Base-by-base conservation (phyloP, 2,888 invertebrate genomes). In the Pyrocoelia pectoralis region DNA sequence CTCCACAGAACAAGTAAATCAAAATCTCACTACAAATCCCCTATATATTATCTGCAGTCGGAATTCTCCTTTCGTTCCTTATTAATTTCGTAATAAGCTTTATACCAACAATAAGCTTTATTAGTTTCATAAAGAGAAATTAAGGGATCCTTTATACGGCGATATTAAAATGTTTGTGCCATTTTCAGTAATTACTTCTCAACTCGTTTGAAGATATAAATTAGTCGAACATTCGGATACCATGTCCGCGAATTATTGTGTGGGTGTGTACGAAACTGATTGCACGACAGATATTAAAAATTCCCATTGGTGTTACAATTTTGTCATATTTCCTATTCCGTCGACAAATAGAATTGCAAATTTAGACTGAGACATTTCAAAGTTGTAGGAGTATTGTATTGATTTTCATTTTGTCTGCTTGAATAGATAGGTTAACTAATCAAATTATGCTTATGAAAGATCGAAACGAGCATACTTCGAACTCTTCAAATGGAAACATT, bases 111-210 rank as follows among this genome's bases (percentile, higher is more conserved):
- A 55, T 56, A 55, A 64, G 59, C 60, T 59, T 64, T 64, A 64
- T 64, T 59, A 56, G 58, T 55, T 60, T 52, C 54, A 64, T 56
- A 60, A 60, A 64, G 50, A 56, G 59, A 58, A 64, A 59, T 64
- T 59, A 63, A 56, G 43, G 24, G 52, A 51, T 51, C 29, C 43
- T 58, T 51, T 54, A 54, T 55, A 59, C 43, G 58, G 54, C 50
- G 58, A 59, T 63, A 63, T 59, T 63, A 55, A 63, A 63, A 63
- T 63, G 53, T 63, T 54, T 63, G 41, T 48, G 55, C 51, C 58
- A 38, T 58, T 58, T 60, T 58, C 58, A 52, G 58, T 58, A 51
- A 58, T 57, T 57, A 57, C 56, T 50, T 57, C 56, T 57, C 50
- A 57, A 50, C 50, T 57, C 48, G 56, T 56, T 40, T 49, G 8